Base-by-base conservation (phyloP, 1,140 invertebrate species). In the Globodera rostochiensis region DNA sequence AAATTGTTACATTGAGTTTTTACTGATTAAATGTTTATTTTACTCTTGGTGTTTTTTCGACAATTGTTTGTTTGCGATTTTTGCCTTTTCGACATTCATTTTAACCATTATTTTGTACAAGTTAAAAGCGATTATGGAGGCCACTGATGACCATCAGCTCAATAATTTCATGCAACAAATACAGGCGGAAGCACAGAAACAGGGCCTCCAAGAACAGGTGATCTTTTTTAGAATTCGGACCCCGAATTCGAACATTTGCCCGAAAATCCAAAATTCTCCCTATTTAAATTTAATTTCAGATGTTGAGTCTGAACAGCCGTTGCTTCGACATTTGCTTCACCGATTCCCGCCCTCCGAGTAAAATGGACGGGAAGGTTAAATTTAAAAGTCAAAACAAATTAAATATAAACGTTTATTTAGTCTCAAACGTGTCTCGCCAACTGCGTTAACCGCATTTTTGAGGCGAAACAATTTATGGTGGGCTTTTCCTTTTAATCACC, bases 401-500 rank as follows among this genome's bases (percentile, higher is more conserved):
- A 47, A 71, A 36, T 9, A 25, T 6, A 49, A 83, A 36, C 47
- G 21, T 73, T 78, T 49, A 78, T 77, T 80, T 83, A 85, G 75
- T 57, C 66, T 49, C 53, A 81, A 45, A 82, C 71, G 6, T 86
- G 85, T 47, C 15, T 88, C 60, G 49, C 84, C 50, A 89, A 89
- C 77, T 89, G 88, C 73, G 88, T 89, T n/a, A 84, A 88, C 64
- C 87, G 89, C n/a, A 90, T 89, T 87, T 79, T 89, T 64, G 88
- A 89, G 70, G 88, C 88, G 13, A 36, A 71, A 47, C 8, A 25
- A 45, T 88, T 89, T 70, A 90, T 89, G 87, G 87, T 90, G 8
- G 11, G 69, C 7, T 5, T 6, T 64, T 64, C 13, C 9, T 15
- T 11, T 53, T 70, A 13, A 9, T 21, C n/a, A 70, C 8, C 9